phyloP scores from a whole-genome alignment of 2,113 vertebrate species.

The Scophthalmus maximus region DNA sequence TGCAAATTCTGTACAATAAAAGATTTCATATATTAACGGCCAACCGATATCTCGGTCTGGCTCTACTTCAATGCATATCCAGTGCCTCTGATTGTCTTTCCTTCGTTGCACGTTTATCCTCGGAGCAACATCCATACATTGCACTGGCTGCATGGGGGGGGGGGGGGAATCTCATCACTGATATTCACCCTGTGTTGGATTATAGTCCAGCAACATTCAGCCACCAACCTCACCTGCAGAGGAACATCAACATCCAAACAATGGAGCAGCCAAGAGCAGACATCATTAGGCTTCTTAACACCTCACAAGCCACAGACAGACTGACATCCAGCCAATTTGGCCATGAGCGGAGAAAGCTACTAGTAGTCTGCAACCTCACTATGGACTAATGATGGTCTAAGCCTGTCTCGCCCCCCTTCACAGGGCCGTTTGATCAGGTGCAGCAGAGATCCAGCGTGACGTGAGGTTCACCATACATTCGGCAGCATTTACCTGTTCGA shows the following conservation, averaged over 20 bases:
- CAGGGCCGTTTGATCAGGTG: slow-evolving; percentile 78
- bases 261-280: slow-evolving; percentile 68
- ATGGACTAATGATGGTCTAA: slow-evolving; percentile 79
- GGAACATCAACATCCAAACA: slow-evolving; percentile 73
- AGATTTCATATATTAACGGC: too few species aligned
- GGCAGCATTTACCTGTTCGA: slow-evolving; percentile 58
- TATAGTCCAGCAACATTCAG: slow-evolving; percentile 28
- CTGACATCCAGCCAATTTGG: slow-evolving; percentile 80
- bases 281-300: slow-evolving; percentile 78
- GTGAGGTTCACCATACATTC: slow-evolving; percentile 51
- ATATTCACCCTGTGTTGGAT: slow-evolving; percentile 2
- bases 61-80: slow-evolving; percentile 18
- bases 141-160: too few species aligned
- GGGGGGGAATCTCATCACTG: slow-evolving; percentile 6
- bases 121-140: background rate
- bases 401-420: slow-evolving; percentile 73
- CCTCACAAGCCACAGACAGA: slow-evolving; percentile 69
- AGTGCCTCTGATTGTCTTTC: background rate
- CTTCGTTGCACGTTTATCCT: too few species aligned
- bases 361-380: slow-evolving; percentile 60
- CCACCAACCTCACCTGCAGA: slow-evolving; percentile 60
- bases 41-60: too few species aligned
- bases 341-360: slow-evolving; percentile 66
- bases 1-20: too few species aligned
- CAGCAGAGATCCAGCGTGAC: slow-evolving; percentile 58